Evolutionary conservation across 2,888 invertebrate species (phyloP), one percentile per base, ranked within the genome.

Genomic region (Drosophila histrio): DNA sequence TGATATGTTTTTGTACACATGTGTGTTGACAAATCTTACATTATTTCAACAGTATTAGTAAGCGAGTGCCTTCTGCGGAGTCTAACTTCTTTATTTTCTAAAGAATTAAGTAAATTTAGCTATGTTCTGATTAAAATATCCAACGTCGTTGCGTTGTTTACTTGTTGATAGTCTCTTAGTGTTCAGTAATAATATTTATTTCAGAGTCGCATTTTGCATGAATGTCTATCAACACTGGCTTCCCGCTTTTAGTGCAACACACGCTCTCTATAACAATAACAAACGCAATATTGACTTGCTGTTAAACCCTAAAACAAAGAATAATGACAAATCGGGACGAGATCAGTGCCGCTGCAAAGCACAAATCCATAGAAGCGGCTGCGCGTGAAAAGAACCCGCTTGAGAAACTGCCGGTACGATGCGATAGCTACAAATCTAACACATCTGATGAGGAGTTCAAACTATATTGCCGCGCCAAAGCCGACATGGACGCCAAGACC

Each of bases 361-460:
- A 92, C 47, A 91, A 89, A 74, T 75, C 80, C 8, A 89, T 92
- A 11, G 91, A 91, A 76, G 89, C 84, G 7, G 92, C 92, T 3
- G 68, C 85, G 1, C 79, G 89, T 32, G 71, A 85, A 0, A 91
- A 89, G 50, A 90, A 91, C 74, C 92, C 92, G 5, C 63, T 91
- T 3, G 90, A 91, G 39, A 49, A 57, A 0, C 57, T 90, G 4
- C 49, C 82, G n/a, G 28, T n/a, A 7, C 15, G 11, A 4, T 89
- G 89, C 24, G 80, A 81, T 11, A 80, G 75, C 43, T 92, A 80
- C 58, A 77, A 72, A 28, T 68, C 82, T 0, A 54, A 53, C 3
- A 43, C 73, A 21, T 36, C 36, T 3, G 76, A 77, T 3, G 76
- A 77, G 22, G 76, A 85, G 41, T 90, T 83, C 9, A 82, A 80